A percentile compares a stretch with the other conserved stretches of the same genome.
These are phyloP conservation scores for Acinonyx jubatus DNA, from an alignment of 2,113 vertebrate species.

Conservation along the genomic window DNA sequence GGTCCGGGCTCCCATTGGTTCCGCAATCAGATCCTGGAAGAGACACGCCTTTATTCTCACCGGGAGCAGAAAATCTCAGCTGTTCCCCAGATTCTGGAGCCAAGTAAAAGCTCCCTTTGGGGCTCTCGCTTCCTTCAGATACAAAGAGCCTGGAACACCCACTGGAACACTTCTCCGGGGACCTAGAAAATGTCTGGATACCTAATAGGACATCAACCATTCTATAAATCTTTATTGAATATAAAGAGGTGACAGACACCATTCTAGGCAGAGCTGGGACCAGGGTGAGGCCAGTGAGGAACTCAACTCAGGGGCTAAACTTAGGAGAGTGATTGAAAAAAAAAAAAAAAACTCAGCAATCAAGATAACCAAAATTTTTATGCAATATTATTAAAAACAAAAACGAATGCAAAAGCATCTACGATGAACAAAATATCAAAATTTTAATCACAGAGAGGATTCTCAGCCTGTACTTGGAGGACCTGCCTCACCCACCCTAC, in stretches of 20 bases:
- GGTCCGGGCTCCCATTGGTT: constrained; percentile 19
- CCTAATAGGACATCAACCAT: background rate
- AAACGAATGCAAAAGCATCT: background rate
- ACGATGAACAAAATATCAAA: background rate
- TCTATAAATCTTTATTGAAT: background rate
- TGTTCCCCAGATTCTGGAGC: background rate
- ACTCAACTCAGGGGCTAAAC: background rate
- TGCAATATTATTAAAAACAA: background rate
- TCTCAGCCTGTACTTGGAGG: background rate
- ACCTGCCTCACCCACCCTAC: rapidly evolving
- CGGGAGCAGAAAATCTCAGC: constrained; percentile 47
- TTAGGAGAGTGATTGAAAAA: background rate
- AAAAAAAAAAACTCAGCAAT: background rate
- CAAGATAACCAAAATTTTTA: background rate
- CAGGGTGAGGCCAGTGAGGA: background rate
- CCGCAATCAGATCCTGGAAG: background rate
- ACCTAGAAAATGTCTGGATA: constrained; percentile 55
- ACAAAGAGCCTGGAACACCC: background rate
- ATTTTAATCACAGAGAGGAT: background rate
- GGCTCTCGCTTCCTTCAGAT: constrained; percentile 36
- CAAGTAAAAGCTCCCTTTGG: background rate
- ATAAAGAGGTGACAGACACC: background rate
- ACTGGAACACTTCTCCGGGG: background rate
- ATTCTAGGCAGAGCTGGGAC: background rate
- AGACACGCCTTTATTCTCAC: background rate